Base-by-base conservation (phyloP, 2,113 vertebrate genomes). In the Raja brachyura region DNA sequence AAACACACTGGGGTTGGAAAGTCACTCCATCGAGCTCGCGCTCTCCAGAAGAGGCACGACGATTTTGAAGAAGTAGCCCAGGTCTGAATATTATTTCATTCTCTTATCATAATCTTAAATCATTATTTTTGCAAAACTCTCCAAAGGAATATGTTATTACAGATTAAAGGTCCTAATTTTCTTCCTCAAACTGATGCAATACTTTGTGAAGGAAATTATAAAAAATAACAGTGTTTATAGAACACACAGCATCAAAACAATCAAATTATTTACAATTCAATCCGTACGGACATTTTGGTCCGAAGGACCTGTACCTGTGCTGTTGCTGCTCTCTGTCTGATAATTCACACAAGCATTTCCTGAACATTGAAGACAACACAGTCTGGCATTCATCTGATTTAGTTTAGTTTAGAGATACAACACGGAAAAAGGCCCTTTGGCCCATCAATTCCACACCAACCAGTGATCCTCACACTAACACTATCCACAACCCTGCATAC, bases 61-160 rank as follows among this genome's bases (percentile, higher is more conserved):
- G 98, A 99, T 95, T 99, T 99, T 95, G 98, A 99, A 96, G 98
- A 99, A 95, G 98, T 99, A 3, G 98, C 98, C 54, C 98, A 99
- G 98, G 98, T 99, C 95, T 95, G 95, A 93, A 25, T 33, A 28
- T n/a, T 28, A 20, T n/a, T 70, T 77, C 54, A 61, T 93, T 28
- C 8, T 93, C 56, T 28, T 90, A 18, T 39, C 6, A 20, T 20
- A 39, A 61, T 66, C 28, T 90, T 90, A 54, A 92, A 70, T 73
- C 33, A 48, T 70, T 54, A 73, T 33, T 48, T 74, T 73, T n/a
- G 68, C 90, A 54, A 73, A 5, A 73, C 8, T 73, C 63, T 18
- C 25, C 20, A 48, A 48, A 73, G 16, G 39, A 6, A 25, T 48
- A 74, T 73, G 20, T 92, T 92, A 48, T 16, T 54, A 54, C 39